Base-by-base conservation (phyloP, 2,113 vertebrate genomes). In the Ophiodon elongatus region DNA sequence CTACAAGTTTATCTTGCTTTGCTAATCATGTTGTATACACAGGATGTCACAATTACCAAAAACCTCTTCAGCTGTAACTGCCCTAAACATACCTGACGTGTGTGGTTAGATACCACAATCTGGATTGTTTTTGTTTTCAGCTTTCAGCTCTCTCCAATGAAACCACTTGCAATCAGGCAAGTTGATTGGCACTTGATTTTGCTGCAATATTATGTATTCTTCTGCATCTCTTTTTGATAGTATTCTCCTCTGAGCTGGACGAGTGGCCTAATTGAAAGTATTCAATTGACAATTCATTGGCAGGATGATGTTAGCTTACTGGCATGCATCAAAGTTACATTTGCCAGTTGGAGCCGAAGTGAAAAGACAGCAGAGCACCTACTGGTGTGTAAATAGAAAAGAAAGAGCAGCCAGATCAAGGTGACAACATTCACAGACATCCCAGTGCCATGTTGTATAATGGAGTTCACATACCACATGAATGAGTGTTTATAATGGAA, bases 241-340 rank as follows among this genome's bases (percentile, higher is more conserved):
- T 81, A 64, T 82, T 87, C 79, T 86, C 88, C 71, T 68, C 65
- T 69, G 88, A 82, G 83, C 70, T 57, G 84, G 39, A 81, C 45
- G 67, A 90, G 81, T 82, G 82, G 67, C 85, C 90, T 83, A 78
- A 89, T 90, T 89, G 70, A 85, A 80, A 56, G 66, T 69, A 66
- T 88, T 86, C 66, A 87, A 75, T 45, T 82, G 85, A 86, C 79
- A 43, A 74, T 88, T 85, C 82, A 82, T 75, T 89, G 87, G 85
- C 91, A 82, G 70, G 65, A 64, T 65, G 71, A 76, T 68, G 73
- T 62, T 19, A 56, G 76, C 70, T 76, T 84, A 66, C 79, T 88
- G 91, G 91, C 87, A 80, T 37, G 39, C 59, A 50, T 79, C 73
- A 69, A 29, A 65, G 52, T 35, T 71, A 29, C 68, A 52, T 67